phyloP scores from a whole-genome alignment of 2,888 invertebrate species.

The Pristionchus exspectatus region DNA sequence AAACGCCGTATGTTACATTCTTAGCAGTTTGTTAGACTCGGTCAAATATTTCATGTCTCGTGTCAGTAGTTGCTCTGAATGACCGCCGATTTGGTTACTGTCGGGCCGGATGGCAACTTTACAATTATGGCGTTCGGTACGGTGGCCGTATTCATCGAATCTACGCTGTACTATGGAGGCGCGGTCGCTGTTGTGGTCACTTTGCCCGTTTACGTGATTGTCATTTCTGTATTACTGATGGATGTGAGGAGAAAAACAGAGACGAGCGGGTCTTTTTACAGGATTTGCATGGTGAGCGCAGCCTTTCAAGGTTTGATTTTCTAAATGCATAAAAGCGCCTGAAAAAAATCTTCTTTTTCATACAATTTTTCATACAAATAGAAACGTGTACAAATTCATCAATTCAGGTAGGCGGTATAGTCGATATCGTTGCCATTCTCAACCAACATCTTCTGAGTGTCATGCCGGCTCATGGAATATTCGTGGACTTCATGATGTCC shows the following conservation, averaged over 20 bases:
- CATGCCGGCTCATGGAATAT: background rate
- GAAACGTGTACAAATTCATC: background rate
- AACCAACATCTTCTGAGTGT: constrained; percentile 10
- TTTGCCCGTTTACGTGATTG: background rate
- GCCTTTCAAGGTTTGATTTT: background rate
- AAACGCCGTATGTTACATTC: background rate
- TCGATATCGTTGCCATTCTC: background rate
- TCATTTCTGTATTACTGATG: background rate
- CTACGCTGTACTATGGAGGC: background rate
- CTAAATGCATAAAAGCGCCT: too few relatives aligned
- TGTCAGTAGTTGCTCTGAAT: background rate
- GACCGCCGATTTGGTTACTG: background rate
- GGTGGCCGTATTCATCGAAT: background rate
- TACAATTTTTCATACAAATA: too few relatives aligned
- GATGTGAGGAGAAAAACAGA: background rate
- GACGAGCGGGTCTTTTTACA: background rate
- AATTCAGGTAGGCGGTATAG: background rate
- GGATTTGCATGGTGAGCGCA: constrained; percentile 21
- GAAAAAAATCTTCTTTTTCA: too few relatives aligned
- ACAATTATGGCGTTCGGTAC: background rate
- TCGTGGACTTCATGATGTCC: background rate
- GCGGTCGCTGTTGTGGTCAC: background rate
- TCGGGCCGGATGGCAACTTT: background rate
- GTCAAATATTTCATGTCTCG: background rate
- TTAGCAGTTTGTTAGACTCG: background rate